These are phyloP conservation scores for Linnaemya vulpina DNA, from an alignment of 2,888 invertebrate genomes.

Conservation along the genomic window DNA sequence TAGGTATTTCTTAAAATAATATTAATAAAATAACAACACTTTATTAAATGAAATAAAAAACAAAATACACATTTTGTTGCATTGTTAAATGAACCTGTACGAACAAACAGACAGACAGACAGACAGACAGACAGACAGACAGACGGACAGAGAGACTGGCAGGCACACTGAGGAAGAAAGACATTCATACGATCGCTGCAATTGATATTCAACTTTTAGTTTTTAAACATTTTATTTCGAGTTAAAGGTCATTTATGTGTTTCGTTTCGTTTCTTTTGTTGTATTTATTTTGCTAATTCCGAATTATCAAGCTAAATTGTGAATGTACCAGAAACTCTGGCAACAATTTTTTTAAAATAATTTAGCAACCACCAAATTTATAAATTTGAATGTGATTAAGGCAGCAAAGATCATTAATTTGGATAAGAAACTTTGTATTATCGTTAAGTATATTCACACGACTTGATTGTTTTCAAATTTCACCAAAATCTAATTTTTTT, in stretches of 20 bases:
- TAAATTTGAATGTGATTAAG: too few relatives aligned
- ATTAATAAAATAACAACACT: slow-evolving; percentile 18
- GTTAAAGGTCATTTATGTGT: slow-evolving; percentile 56
- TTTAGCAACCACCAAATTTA: too few relatives aligned
- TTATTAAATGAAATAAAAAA: not conserved
- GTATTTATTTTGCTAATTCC: slow-evolving; percentile 3
- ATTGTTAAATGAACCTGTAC: slow-evolving; percentile 54
- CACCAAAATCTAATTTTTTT: too few relatives aligned
- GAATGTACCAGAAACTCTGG: not conserved
- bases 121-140: slow-evolving; percentile 5
- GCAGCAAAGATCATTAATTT: too few relatives aligned
- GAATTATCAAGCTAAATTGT: slow-evolving; percentile 9
- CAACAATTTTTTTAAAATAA: not conserved
- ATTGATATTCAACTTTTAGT: slow-evolving; percentile 40
- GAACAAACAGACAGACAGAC: not conserved
- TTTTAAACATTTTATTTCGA: slow-evolving; percentile 30
- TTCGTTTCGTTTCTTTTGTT: not conserved
- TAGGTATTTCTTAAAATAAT: slow-evolving; percentile 25
- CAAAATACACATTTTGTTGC: not conserved
- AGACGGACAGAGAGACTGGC: not conserved
- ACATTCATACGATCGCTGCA: slow-evolving; percentile 24
- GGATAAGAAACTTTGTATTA: too few relatives aligned
- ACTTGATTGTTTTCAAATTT: too few relatives aligned
- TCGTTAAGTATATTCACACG: too few relatives aligned
- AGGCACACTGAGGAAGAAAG: not conserved